A percentile compares a stretch with the other conserved stretches of the same genome.
phyloP scores from a whole-genome alignment of 1,140 invertebrate genomes.

The Leptestheria dahalacensis region DNA sequence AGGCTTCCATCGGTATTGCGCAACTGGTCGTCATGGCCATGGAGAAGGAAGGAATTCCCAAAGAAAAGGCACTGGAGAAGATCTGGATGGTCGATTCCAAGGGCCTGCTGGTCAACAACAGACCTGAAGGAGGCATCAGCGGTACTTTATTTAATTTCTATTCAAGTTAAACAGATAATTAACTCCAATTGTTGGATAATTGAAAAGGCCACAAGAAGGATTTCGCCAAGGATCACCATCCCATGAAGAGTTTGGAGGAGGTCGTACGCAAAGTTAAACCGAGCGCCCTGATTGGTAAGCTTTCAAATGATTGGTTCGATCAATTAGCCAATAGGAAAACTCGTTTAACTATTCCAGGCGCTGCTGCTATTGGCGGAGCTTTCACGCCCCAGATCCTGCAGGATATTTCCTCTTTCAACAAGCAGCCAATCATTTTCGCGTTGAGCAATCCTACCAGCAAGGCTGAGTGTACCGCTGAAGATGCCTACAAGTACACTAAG shows the following conservation, averaged over 20 bases:
- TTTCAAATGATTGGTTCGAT: neutral
- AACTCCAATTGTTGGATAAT: slow-evolving; percentile 37
- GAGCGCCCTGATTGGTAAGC: slow-evolving; percentile 61
- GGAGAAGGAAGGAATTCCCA: slow-evolving; percentile 54
- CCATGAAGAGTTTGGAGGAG: slow-evolving; percentile 56
- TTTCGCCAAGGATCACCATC: slow-evolving; percentile 67
- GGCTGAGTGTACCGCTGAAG: slow-evolving; percentile 90
- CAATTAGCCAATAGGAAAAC: neutral
- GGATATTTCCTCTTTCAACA: slow-evolving; percentile 71
- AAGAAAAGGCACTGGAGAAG: slow-evolving; percentile 49
- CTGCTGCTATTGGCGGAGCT: slow-evolving; percentile 68
- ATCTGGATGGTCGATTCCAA: slow-evolving; percentile 79
- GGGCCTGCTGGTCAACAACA: slow-evolving; percentile 60
- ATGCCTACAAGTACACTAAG: slow-evolving; percentile 71
- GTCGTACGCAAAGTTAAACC: slow-evolving; percentile 72
- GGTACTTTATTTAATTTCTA: slow-evolving; percentile 18
- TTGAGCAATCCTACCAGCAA: slow-evolving; percentile 90
- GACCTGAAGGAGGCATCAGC: slow-evolving; percentile 50
- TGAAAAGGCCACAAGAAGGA: slow-evolving; percentile 58
- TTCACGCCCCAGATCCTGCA: slow-evolving; percentile 73
- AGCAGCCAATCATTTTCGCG: slow-evolving; percentile 83
- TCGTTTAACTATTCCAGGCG: slow-evolving; percentile 39
- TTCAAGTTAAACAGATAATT: neutral
- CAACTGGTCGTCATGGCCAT: slow-evolving; percentile 73
- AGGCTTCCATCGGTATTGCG: slow-evolving; percentile 77